These are phyloP conservation scores for Drosophila punjabiensis DNA, from an alignment of 1,140 invertebrate genomes.

Conservation along the genomic window DNA sequence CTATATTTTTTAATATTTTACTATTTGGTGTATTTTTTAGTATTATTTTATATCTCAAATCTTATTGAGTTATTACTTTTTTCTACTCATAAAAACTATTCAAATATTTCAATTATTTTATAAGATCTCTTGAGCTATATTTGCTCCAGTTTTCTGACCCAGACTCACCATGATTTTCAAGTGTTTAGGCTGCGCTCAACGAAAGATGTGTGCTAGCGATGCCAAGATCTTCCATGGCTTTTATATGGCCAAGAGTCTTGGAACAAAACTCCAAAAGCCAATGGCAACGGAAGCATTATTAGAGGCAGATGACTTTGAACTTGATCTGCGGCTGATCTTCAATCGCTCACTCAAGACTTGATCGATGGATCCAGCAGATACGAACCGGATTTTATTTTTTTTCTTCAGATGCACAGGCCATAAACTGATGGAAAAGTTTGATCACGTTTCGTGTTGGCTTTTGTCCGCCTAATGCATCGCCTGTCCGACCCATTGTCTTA, in stretches of 20 bases:
- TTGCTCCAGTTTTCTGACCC: neutral
- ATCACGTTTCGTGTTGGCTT: conserved; percentile 63
- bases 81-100: neutral
- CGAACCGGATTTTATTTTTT: conserved; percentile 51
- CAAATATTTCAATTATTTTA: neutral
- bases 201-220: conserved; percentile 53
- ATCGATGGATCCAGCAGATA: conserved; percentile 34
- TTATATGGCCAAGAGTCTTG: conserved; percentile 32
- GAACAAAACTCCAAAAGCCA: conserved; percentile 4
- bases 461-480: conserved; percentile 43
- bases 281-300: conserved; percentile 51
- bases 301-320: conserved; percentile 70
- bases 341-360: conserved; percentile 22
- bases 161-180: conserved; percentile 55
- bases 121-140: neutral
- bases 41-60: neutral
- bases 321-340: conserved; percentile 58
- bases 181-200: conserved; percentile 57
- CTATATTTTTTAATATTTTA: neutral
- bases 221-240: conserved; percentile 41
- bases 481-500: conserved; percentile 32
- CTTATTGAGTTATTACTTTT: neutral
- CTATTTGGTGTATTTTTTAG: no score
- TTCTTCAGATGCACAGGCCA: conserved; percentile 45
- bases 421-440: conserved; percentile 57